Evolutionary conservation across 2,797 vertebrate genomes (phyloP).

Genomic region (Alauda arvensis): DNA sequence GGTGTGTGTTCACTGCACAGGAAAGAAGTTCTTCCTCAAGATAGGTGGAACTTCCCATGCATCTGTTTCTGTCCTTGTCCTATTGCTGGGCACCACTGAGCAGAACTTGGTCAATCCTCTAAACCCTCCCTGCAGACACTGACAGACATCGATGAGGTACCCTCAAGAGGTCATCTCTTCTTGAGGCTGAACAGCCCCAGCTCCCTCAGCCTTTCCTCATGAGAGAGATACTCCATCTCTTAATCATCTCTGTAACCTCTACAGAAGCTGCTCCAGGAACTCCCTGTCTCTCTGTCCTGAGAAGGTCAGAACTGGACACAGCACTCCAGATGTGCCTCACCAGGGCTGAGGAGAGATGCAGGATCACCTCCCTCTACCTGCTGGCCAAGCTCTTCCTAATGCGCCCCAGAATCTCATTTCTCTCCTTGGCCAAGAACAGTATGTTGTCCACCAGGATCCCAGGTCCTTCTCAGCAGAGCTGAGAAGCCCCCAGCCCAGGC

Average conservation of each 20-base stretch:
- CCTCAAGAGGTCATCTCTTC: not conserved
- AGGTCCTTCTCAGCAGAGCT: not conserved
- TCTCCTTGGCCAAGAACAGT: not conserved
- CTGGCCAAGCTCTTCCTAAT: not conserved
- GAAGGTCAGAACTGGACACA: not conserved
- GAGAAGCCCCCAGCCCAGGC: too few relatives aligned
- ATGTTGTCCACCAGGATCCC: not conserved
- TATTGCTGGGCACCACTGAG: not conserved
- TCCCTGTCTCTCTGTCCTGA: not conserved
- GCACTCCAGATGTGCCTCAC: too few relatives aligned
- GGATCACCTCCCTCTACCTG: not conserved
- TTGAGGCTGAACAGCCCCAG: fast-evolving
- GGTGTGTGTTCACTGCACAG: fast-evolving
- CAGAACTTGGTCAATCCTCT: not conserved
- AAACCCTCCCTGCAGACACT: not conserved
- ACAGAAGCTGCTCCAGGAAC: fast-evolving
- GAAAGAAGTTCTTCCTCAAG: not conserved
- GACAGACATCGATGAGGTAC: fast-evolving
- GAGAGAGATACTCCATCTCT: not conserved
- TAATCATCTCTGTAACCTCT: not conserved
- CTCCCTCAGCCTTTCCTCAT: not conserved
- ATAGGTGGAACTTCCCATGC: not conserved
- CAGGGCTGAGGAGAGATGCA: not conserved
- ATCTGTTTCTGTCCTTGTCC: not conserved
- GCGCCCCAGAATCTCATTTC: not conserved